phyloP scores from a whole-genome alignment of 1,140 invertebrate species.

The Drosophila parvula region DNA sequence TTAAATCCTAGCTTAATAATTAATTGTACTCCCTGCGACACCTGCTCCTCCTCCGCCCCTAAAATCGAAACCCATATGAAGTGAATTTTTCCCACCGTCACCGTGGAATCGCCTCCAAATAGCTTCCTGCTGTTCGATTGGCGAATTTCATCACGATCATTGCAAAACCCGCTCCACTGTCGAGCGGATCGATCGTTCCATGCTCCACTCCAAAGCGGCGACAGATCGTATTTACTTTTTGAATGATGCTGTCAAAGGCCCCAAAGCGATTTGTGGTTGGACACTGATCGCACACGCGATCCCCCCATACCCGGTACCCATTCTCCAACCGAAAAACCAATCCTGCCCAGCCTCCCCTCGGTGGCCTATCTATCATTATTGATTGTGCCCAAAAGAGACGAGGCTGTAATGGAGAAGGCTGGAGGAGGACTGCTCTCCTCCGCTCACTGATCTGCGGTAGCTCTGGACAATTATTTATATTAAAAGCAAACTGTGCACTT shows the following conservation, averaged over 20 bases:
- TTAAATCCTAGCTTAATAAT: not conserved
- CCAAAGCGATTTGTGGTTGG: slow-evolving; percentile 77
- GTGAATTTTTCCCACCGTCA: slow-evolving; percentile 29
- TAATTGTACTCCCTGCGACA: not conserved
- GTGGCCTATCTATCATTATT: slow-evolving; percentile 71
- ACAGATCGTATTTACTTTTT: slow-evolving; percentile 68
- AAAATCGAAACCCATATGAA: not conserved
- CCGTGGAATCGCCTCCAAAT: slow-evolving; percentile 12
- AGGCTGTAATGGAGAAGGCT: slow-evolving; percentile 22
- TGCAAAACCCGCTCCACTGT: slow-evolving; percentile 46
- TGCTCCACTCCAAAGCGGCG: slow-evolving; percentile 23
- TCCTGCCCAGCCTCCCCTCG: not conserved
- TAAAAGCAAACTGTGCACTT: slow-evolving; percentile 43
- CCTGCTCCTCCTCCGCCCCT: not conserved
- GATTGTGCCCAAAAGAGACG: slow-evolving; percentile 77
- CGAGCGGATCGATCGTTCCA: not conserved
- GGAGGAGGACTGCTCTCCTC: no score
- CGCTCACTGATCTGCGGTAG: slow-evolving; percentile 52
- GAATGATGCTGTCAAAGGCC: slow-evolving; percentile 79
- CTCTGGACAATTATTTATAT: slow-evolving; percentile 73
- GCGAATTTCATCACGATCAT: slow-evolving; percentile 47
- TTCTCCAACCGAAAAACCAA: not conserved
- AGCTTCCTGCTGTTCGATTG: slow-evolving; percentile 38
- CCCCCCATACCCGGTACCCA: slow-evolving; percentile 29
- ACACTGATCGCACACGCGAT: slow-evolving; percentile 70